phyloP scores from a whole-genome alignment of 2,888 invertebrate genomes.

The Sesia apiformis region DNA sequence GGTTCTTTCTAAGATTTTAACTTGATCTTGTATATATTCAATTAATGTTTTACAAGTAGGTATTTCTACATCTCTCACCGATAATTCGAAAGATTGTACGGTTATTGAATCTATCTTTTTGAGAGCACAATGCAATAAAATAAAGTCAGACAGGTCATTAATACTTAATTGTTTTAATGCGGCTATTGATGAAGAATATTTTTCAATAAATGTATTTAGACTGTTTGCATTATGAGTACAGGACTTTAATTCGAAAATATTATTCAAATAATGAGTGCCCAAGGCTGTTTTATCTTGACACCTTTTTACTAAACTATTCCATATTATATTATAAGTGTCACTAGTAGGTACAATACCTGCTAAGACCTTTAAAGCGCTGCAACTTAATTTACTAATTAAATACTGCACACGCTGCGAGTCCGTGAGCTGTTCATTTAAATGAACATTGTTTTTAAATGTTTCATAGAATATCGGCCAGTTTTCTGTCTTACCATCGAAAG shows the following conservation, averaged over 20 bases:
- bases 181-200: not conserved
- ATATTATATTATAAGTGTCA: conserved; percentile 3
- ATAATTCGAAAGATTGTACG: not conserved
- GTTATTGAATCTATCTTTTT: not conserved
- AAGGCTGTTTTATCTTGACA: conserved; percentile 3
- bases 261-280: conserved; percentile 1
- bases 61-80: not conserved
- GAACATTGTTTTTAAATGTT: conserved; percentile 2
- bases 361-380: not conserved
- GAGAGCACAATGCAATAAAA: not conserved
- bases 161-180: not conserved
- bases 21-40: not conserved
- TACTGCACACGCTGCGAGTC: conserved; percentile 7
- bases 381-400: conserved; percentile 5
- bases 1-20: not conserved
- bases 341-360: conserved; percentile 4
- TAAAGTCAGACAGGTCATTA: not conserved
- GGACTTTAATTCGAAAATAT: not conserved
- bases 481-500: conserved; percentile 1
- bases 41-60: not conserved
- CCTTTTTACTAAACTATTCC: conserved; percentile 3
- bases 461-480: conserved; percentile 3
- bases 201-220: not conserved
- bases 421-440: conserved; percentile 1
- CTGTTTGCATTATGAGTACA: not conserved